These are phyloP conservation scores for Melipona bicolor DNA, from an alignment of 2,888 invertebrate species.

Conservation along the genomic window DNA sequence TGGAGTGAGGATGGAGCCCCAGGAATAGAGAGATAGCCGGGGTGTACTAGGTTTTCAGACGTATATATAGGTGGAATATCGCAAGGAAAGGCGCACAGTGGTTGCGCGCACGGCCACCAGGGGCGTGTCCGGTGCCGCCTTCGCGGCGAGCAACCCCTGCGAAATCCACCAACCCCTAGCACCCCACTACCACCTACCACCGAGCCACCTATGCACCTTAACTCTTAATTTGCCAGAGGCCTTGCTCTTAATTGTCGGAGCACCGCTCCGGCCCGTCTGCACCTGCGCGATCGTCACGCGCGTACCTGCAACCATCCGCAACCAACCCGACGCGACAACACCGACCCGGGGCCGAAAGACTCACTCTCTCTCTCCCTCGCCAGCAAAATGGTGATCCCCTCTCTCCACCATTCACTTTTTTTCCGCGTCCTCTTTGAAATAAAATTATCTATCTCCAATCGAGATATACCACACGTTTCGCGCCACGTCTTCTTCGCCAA, in stretches of 20 bases:
- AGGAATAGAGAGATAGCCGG: conserved; percentile 72
- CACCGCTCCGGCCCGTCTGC: conserved; percentile 66
- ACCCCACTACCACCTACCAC: conserved; percentile 63
- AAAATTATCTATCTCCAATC: not conserved
- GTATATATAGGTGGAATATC: conserved; percentile 75
- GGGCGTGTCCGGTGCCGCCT: conserved; percentile 83
- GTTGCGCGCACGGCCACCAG: conserved; percentile 81
- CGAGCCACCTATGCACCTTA: conserved; percentile 78
- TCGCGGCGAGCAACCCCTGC: conserved; percentile 75
- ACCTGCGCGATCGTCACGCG: conserved; percentile 70
- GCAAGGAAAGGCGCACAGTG: conserved; percentile 79
- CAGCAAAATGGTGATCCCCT: conserved; percentile 44
- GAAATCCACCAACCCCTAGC: conserved; percentile 77
- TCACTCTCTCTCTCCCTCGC: conserved; percentile 5
- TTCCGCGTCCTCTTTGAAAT: not conserved
- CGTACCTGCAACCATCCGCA: conserved; percentile 60
- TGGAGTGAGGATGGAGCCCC: conserved; percentile 60
- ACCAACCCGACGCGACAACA: conserved; percentile 46
- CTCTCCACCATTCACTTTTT: not conserved
- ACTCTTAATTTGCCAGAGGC: conserved; percentile 78
- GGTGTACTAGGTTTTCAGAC: conserved; percentile 69
- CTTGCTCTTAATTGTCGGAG: conserved; percentile 77
- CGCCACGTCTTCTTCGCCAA: too few relatives aligned
- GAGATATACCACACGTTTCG: too few relatives aligned
- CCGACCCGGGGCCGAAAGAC: conserved; percentile 19